Base-by-base conservation (phyloP, 2,888 invertebrate species). In the Xiphydria camelus region DNA sequence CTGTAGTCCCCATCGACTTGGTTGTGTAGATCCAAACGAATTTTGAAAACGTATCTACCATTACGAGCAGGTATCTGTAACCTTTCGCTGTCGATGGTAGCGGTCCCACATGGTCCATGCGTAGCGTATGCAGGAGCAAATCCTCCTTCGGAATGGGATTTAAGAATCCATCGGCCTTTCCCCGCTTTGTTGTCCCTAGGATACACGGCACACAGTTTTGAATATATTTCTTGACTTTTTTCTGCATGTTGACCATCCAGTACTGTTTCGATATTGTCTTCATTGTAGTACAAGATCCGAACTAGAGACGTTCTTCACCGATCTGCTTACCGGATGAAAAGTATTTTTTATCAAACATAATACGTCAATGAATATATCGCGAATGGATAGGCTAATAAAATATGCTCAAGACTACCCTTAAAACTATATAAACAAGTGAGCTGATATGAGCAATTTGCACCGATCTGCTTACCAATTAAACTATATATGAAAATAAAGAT, bases 241-340 rank as follows among this genome's bases (percentile, higher is more conserved):
- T 45, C 32, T 45, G 41, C 17, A 60, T 19, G 4, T 51, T 55
- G 1, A 51, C 41, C 20, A 57, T 58, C 29, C 43, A 56, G 44
- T 47, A 64, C 38, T 55, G 42, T 34, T 36, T 14, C 33, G 31
- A 36, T 7, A 62, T 19, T n/a, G 49, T 9, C 31, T 62, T 51
- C 45, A 57, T 43, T 0, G n/a, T n/a, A n/a, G n/a, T n/a, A n/a
- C n/a, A n/a, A n/a, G n/a, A n/a, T n/a, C n/a, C n/a, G n/a, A n/a
- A n/a, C n/a, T n/a, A n/a, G n/a, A n/a, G n/a, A n/a, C n/a, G n/a
- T n/a, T n/a, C n/a, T n/a, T n/a, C n/a, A n/a, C n/a, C n/a, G n/a
- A n/a, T n/a, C n/a, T n/a, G n/a, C n/a, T n/a, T n/a, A n/a, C n/a
- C n/a, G n/a, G n/a, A n/a, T n/a, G n/a, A n/a, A n/a, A n/a, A n/a